These are phyloP conservation scores for Pangasianodon gigas DNA, from an alignment of 2,113 vertebrate genomes.

Conservation along the genomic window DNA sequence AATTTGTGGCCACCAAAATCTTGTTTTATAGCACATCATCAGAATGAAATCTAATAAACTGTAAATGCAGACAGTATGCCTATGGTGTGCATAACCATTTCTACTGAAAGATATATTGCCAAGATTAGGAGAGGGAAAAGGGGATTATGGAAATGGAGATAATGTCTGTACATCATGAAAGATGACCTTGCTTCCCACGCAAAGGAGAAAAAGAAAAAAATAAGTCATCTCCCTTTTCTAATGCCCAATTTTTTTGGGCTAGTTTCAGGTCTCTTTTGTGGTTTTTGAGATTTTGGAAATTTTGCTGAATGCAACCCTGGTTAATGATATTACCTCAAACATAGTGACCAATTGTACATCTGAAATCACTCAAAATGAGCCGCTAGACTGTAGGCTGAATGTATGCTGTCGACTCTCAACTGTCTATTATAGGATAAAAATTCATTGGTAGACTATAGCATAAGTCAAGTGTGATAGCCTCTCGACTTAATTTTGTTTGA, in stretches of 20 bases:
- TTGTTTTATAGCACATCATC: not conserved
- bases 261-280: not conserved
- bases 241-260: not conserved
- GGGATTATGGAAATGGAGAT: not conserved
- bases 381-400: not conserved
- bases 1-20: not conserved
- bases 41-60: not conserved
- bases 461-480: not conserved
- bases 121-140: not conserved
- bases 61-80: not conserved
- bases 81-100: not conserved
- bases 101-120: not conserved
- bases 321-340: not conserved
- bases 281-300: not conserved
- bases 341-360: not conserved
- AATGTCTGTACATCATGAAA: not conserved
- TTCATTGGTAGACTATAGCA: not conserved
- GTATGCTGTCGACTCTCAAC: not conserved
- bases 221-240: not conserved
- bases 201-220: not conserved
- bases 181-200: not conserved
- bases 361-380: not conserved
- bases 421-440: not conserved
- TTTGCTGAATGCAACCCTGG: not conserved
- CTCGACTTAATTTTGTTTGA: not conserved